Base-by-base conservation (phyloP, 2,888 invertebrate species). In the Notocelia uddmanniana region DNA sequence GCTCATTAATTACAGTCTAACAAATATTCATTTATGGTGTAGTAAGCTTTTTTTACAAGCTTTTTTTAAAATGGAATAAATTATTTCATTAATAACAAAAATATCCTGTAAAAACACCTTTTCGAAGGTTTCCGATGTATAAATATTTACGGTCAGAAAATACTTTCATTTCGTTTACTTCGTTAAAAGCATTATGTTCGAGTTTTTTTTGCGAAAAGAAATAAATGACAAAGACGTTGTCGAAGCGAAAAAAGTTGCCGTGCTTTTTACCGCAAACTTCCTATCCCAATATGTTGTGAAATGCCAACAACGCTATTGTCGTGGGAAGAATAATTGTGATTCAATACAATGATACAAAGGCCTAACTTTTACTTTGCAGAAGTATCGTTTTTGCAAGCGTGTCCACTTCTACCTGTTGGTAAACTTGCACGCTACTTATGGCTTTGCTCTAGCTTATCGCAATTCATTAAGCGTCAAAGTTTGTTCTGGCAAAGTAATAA, bases 401-500 rank as follows among this genome's bases (percentile, higher is more conserved):
- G 57, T 34, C 18, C 15, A 11, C n/a, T 23, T 45, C 54, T 67
- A 71, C 71, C 71, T 71, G 71, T 71, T 71, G 66, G 54, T 41
- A 59, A 52, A 66, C 59, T 59, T 59, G 50, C 50, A 45, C 41
- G 59, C 66, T 18, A 66, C 26, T 54, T 64, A 69, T 50, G 50
- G 13, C 13, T 34, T 21, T 58, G 26, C 26, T 26, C 2, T 63
- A 50, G 58, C 58, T 66, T 70, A 70, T 59, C 58, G 70, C 64
- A 66, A 70, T 70, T 70, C 64, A 66, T 70, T 66, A 70, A 41
- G 45, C 23, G 70, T 41, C 23, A 21, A 66, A 60, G 60, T 37
- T 72, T 55, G 67, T 37, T 55, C 34, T 55, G 45, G 60, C 68
- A 54, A 68, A 62, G 60, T 59, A 74, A 73, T 76, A 76, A 77